Evolutionary conservation across 2,797 vertebrate genomes (phyloP).

Genomic region (Lacerta agilis): DNA sequence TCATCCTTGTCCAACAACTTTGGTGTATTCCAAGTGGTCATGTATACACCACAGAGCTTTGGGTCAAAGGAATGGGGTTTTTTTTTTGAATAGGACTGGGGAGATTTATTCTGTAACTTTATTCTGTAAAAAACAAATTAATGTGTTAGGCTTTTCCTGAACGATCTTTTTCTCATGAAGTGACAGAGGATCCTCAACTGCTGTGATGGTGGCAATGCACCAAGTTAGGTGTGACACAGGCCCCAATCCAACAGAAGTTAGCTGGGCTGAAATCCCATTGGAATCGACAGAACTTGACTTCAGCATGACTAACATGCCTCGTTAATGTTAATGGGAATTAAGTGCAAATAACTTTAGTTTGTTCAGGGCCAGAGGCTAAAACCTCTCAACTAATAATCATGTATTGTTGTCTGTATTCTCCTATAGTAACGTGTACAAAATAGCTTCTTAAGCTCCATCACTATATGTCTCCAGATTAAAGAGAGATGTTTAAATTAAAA

Average conservation of each 20-base stretch:
- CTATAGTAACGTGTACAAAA: neutral
- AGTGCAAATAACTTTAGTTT: neutral
- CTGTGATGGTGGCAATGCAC: neutral
- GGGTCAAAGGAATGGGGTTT: neutral
- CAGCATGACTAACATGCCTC: neutral
- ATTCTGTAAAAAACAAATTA: neutral
- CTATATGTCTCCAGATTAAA: constrained; percentile 2
- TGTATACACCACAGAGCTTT: neutral
- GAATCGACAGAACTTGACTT: neutral
- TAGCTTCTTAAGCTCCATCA: constrained; percentile 4
- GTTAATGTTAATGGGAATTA: neutral
- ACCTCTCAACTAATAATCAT: constrained; percentile 3
- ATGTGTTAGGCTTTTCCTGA: neutral
- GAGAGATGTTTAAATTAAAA: constrained; percentile 19
- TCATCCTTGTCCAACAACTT: neutral
- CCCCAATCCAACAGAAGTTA: neutral
- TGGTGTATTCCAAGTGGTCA: neutral
- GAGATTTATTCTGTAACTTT: neutral
- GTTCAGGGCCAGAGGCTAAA: neutral
- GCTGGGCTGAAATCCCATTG: neutral
- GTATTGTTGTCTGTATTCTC: neutral
- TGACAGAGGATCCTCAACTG: neutral
- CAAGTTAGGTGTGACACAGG: neutral
- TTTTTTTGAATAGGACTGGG: neutral
- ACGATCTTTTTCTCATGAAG: neutral